phyloP scores from a whole-genome alignment of 2,113 vertebrate species.

The Lophotis ruficrista region DNA sequence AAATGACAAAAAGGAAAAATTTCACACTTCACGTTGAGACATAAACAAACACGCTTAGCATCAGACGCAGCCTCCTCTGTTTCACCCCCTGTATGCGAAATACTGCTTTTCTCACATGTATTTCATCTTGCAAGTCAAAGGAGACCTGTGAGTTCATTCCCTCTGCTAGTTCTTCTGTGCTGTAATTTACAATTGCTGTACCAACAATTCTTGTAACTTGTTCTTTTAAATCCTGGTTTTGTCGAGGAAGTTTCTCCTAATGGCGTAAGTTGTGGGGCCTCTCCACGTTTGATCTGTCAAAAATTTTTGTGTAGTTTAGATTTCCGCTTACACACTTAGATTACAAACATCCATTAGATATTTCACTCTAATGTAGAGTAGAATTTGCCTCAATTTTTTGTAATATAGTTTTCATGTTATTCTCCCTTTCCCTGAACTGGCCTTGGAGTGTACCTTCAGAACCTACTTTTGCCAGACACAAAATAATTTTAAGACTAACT shows the following conservation, averaged over 20 bases:
- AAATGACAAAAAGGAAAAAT: neutral
- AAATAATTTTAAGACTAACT: neutral
- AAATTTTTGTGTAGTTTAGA: neutral
- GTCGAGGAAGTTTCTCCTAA: neutral
- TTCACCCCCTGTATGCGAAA: neutral
- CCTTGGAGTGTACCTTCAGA: neutral
- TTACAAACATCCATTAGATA: neutral
- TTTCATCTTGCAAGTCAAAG: neutral
- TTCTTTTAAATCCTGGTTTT: neutral
- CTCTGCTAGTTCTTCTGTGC: neutral
- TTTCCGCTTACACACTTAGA: neutral
- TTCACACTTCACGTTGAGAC: neutral
- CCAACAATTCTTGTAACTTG: neutral
- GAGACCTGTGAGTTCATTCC: neutral
- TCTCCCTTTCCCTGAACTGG: neutral
- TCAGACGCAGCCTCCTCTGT: neutral
- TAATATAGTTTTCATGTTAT: neutral
- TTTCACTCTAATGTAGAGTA: neutral
- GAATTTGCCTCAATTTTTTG: neutral
- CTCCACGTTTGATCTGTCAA: neutral
- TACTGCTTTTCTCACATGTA: neutral
- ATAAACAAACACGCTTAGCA: neutral
- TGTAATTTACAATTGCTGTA: neutral
- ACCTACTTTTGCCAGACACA: neutral
- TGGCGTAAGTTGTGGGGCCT: neutral